These are phyloP conservation scores for Helogale parvula DNA, from an alignment of 2,113 vertebrate species.

Conservation along the genomic window DNA sequence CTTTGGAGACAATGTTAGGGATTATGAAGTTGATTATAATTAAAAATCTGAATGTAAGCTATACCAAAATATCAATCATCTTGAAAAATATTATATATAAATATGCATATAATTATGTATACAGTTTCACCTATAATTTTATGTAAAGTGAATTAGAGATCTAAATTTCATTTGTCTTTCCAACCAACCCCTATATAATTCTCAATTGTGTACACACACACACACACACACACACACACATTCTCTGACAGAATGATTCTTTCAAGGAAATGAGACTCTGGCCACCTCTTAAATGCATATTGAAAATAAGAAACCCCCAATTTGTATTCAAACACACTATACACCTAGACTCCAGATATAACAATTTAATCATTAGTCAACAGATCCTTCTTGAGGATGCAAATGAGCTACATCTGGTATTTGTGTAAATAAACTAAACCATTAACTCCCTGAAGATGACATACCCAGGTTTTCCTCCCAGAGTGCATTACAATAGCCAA, in stretches of 20 bases:
- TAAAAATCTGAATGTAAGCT: background rate
- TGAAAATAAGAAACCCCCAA: background rate
- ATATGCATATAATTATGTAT: background rate
- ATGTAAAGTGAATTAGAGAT: background rate
- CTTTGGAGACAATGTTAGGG: background rate
- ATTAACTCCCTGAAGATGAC: background rate
- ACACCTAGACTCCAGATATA: background rate
- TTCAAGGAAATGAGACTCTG: background rate
- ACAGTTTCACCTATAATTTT: background rate
- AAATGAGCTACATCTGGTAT: background rate
- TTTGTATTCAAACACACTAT: constrained; percentile 10
- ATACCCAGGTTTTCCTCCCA: background rate
- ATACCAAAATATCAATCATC: background rate
- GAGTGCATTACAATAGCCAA: background rate
- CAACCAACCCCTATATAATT: background rate
- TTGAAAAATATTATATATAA: background rate
- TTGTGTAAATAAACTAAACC: background rate
- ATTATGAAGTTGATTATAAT: constrained; percentile 15
- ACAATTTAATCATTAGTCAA: background rate
- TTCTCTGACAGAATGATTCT: background rate
- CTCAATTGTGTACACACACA: background rate
- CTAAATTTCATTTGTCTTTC: constrained; percentile 24
- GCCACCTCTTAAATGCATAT: background rate
- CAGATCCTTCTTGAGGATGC: background rate
- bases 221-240: no score